Percentiles rank a stretch among this genome's conserved stretches.
Evolutionary conservation across 2,888 invertebrate genomes (phyloP).

Genomic region (Malachius bipustulatus): DNA sequence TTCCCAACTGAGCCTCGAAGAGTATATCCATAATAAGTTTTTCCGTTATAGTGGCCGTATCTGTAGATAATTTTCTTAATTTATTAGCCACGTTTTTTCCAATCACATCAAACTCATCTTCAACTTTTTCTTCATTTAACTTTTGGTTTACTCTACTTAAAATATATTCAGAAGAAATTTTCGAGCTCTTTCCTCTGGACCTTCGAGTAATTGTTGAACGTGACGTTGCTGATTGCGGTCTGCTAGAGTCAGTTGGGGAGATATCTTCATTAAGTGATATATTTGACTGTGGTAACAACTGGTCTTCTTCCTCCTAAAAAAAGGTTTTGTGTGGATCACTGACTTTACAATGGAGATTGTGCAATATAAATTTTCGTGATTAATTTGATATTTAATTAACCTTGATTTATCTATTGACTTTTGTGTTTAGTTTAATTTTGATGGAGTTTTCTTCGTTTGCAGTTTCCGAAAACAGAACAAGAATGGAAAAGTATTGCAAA

Average conservation of each 20-base stretch:
- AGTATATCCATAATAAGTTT: slow-evolving; percentile 7
- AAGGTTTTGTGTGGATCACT: too few species aligned
- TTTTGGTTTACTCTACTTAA: slow-evolving; percentile 7
- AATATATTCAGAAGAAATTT: slow-evolving; percentile 8
- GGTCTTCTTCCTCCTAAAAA: slow-evolving; percentile 6
- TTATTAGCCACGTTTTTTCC: slow-evolving; percentile 8
- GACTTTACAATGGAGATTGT: too few species aligned
- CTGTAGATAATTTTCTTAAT: slow-evolving; percentile 3
- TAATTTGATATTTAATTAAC: too few species aligned
- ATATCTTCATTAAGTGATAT: slow-evolving; percentile 8
- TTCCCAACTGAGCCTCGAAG: slow-evolving; percentile 5
- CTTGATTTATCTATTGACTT: too few species aligned
- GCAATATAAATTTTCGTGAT: too few species aligned
- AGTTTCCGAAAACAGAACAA: too few species aligned
- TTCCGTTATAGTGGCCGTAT: slow-evolving; percentile 5
- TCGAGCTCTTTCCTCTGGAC: slow-evolving; percentile 1
- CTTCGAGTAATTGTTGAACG: slow-evolving; percentile 4
- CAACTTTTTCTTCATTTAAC: slow-evolving; percentile 9
- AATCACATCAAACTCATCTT: slow-evolving; percentile 6
- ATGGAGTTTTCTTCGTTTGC: too few species aligned
- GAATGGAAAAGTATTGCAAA: too few species aligned
- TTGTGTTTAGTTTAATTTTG: too few species aligned
- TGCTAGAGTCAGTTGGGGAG: slow-evolving; percentile 8
- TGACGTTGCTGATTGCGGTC: slow-evolving; percentile 7
- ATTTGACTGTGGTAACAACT: slow-evolving; percentile 9